These are phyloP conservation scores for Leptosomus discolor DNA, from an alignment of 2,113 vertebrate genomes.

Conservation along the genomic window DNA sequence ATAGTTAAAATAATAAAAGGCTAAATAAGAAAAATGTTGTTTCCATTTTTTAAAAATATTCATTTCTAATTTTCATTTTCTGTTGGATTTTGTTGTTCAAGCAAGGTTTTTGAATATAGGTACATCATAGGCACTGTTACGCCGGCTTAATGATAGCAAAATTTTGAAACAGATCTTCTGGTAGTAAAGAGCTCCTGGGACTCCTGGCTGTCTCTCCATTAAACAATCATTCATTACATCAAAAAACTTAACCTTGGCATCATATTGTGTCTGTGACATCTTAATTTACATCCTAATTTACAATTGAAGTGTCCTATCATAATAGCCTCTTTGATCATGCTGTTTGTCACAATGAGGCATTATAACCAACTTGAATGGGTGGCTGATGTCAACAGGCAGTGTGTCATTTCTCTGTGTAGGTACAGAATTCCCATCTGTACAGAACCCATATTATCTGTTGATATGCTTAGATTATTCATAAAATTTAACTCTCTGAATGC, in stretches of 20 bases:
- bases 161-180: neutral
- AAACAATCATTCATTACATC: constrained; percentile 1
- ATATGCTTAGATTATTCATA: neutral
- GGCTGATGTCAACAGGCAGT: constrained; percentile 2
- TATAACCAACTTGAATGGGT: neutral
- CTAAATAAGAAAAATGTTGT: neutral
- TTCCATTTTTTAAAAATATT: neutral
- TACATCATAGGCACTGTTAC: neutral
- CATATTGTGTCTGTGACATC: neutral
- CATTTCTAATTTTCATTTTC: neutral
- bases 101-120: neutral
- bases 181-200: neutral
- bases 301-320: neutral
- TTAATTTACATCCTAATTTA: constrained; percentile 42
- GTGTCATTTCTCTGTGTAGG: neutral
- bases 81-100: neutral
- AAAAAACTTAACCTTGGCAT: constrained; percentile 41
- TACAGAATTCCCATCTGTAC: neutral
- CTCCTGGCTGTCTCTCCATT: neutral
- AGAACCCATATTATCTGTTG: neutral
- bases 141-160: neutral
- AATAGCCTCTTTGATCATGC: constrained; percentile 3
- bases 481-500: neutral
- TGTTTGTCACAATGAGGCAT: constrained; percentile 23
- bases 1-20: neutral